phyloP scores from a whole-genome alignment of 2,888 invertebrate species.

The Zootermopsis nevadensis region DNA sequence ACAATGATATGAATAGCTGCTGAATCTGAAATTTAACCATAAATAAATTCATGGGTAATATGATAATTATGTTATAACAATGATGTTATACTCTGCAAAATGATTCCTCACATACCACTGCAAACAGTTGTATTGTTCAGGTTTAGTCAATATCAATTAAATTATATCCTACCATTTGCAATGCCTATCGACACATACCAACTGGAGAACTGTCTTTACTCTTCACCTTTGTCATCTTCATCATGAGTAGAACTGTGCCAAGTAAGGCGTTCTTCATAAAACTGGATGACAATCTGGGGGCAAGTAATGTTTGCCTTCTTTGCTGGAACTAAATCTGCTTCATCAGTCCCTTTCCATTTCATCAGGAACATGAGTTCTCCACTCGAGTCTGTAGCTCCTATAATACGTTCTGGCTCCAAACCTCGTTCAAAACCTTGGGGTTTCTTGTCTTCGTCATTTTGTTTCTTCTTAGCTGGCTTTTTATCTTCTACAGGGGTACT shows the following conservation, averaged over 20 bases:
- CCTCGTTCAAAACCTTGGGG: conserved; percentile 85
- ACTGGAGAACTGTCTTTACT: background rate
- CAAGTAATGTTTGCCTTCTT: conserved; percentile 75
- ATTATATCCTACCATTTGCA: too few relatives aligned
- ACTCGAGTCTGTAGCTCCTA: conserved; percentile 88
- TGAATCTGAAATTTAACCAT: too few relatives aligned
- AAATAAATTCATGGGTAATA: too few relatives aligned
- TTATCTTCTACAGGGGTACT: conserved; percentile 41
- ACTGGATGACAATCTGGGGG: conserved; percentile 76
- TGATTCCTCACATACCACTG: too few relatives aligned
- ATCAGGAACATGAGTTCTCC: conserved; percentile 94
- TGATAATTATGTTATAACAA: too few relatives aligned
- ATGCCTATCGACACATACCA: too few relatives aligned
- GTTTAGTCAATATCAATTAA: too few relatives aligned
- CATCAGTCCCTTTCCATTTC: conserved; percentile 85
- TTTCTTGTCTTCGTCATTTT: conserved; percentile 70
- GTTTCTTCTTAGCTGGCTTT: conserved; percentile 63
- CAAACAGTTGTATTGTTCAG: too few relatives aligned
- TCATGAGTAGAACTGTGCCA: conserved; percentile 80
- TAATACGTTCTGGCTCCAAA: conserved; percentile 77
- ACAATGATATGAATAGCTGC: too few relatives aligned
- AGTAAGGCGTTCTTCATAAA: conserved; percentile 82
- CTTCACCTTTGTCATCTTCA: conserved; percentile 61
- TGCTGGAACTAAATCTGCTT: conserved; percentile 76
- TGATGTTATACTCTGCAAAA: too few relatives aligned